A percentile compares a stretch with the other conserved stretches of the same genome.
These are phyloP conservation scores for Sinosuthora webbiana DNA, from an alignment of 2,113 vertebrate genomes.

Conservation along the genomic window DNA sequence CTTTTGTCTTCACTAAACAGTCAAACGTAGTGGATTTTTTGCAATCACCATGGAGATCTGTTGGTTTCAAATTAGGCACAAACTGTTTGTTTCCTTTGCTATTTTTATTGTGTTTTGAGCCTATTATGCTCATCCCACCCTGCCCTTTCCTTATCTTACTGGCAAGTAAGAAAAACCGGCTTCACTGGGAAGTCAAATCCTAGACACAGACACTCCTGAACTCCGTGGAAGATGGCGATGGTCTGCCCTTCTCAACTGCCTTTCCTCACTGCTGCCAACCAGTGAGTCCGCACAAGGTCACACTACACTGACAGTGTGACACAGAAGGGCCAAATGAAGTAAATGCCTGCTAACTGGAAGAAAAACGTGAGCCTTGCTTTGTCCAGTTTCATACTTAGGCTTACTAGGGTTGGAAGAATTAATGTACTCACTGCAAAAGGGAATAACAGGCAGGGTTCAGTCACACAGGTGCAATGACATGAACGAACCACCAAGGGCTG, in stretches of 20 bases:
- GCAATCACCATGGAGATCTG: conserved; percentile 48
- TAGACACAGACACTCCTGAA: background rate
- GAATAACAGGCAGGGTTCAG: accelerated
- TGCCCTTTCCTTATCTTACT: background rate
- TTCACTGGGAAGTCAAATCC: background rate
- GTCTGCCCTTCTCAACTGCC: background rate
- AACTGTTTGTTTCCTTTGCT: conserved; percentile 49
- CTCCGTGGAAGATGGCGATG: accelerated
- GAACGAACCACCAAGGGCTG: background rate
- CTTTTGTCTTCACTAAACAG: conserved; percentile 9
- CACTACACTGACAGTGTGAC: background rate
- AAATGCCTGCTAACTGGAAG: background rate
- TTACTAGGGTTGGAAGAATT: background rate
- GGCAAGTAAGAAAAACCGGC: background rate
- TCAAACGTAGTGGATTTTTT: background rate
- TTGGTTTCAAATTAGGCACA: conserved; percentile 33
- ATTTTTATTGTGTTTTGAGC: conserved; percentile 35
- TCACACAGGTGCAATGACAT: background rate
- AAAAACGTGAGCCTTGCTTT: background rate
- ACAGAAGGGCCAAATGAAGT: background rate
- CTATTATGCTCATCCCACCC: background rate
- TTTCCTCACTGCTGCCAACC: background rate
- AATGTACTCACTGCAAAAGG: background rate
- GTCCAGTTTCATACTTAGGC: background rate
- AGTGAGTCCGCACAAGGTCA: background rate